A percentile compares a stretch with the other conserved stretches of the same genome.
These are phyloP conservation scores for Holothuria scabra DNA, from an alignment of 53 echinoderm and acorn worm species.

Conservation along the genomic window DNA sequence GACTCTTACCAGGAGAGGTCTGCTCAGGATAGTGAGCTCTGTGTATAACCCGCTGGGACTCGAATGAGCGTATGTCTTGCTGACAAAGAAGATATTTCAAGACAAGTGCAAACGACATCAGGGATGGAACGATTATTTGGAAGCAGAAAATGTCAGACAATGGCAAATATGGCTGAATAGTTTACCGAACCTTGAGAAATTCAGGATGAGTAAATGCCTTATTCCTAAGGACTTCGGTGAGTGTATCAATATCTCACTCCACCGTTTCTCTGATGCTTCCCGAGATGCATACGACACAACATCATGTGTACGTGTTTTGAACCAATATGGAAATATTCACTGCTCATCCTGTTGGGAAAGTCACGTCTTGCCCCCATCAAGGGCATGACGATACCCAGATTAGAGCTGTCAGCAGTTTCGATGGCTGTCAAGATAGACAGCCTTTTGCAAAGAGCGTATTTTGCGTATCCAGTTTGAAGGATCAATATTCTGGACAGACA, in stretches of 20 bases:
- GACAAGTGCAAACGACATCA: no score
- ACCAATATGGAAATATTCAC: neutral
- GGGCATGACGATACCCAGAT: slow-evolving; percentile 15
- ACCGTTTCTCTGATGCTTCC: slow-evolving; percentile 43
- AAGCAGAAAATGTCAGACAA: no score
- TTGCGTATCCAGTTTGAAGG: neutral
- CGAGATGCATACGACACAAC: slow-evolving; percentile 27
- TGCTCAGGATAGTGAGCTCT: no score
- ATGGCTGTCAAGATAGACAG: slow-evolving; percentile 39
- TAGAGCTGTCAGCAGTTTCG: slow-evolving; percentile 25
- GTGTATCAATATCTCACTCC: neutral
- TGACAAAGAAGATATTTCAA: no score
- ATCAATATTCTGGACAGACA: slow-evolving; percentile 38
- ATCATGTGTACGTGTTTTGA: neutral
- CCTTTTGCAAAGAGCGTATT: slow-evolving; percentile 14
- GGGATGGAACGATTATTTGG: no score
- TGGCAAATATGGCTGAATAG: no score
- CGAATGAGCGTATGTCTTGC: no score
- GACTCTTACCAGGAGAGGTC: no score
- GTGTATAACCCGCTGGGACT: no score
- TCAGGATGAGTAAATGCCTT: no score
- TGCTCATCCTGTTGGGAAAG: slow-evolving; percentile 11
- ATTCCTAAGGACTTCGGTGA: neutral
- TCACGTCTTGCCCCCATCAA: slow-evolving; percentile 43
- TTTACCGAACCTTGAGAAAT: no score